Conservation (phyloP, 2,888 invertebrate species). For the Drosophila neotestacea region DNA sequence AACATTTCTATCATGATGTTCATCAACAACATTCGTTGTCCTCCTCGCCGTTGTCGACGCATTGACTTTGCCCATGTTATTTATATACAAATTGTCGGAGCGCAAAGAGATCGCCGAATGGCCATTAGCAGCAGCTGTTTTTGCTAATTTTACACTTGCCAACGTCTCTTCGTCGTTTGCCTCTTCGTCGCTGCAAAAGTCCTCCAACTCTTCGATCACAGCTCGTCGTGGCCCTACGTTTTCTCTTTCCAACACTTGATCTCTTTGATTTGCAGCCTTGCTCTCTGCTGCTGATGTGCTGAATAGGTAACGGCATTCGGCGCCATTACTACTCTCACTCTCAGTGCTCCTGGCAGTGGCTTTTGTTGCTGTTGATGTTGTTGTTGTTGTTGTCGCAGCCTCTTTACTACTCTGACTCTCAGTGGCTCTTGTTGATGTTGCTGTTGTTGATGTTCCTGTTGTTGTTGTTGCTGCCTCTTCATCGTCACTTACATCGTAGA, state of each 20-base stretch:
- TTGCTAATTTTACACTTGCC: slow-evolving; percentile 77
- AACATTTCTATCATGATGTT: slow-evolving; percentile 61
- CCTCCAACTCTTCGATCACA: slow-evolving; percentile 78
- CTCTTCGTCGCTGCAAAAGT: slow-evolving; percentile 66
- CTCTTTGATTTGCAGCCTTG: not conserved
- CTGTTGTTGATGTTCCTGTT: slow-evolving; percentile 16
- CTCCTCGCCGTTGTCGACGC: slow-evolving; percentile 57
- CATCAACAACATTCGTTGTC: slow-evolving; percentile 56
- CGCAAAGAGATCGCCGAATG: slow-evolving; percentile 63
- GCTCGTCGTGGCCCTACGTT: slow-evolving; percentile 55
- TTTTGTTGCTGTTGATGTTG: slow-evolving; percentile 4
- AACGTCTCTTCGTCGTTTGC: slow-evolving; percentile 37
- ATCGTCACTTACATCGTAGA: slow-evolving; percentile 50
- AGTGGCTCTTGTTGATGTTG: slow-evolving; percentile 7
- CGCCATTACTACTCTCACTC: slow-evolving; percentile 29
- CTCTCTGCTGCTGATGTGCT: slow-evolving; percentile 36
- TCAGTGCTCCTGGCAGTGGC: not conserved
- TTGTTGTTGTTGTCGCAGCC: not conserved
- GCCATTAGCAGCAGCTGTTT: slow-evolving; percentile 73
- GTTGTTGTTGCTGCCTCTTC: slow-evolving; percentile 41
- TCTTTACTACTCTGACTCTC: not conserved
- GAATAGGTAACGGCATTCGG: slow-evolving; percentile 55
- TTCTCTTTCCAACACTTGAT: slow-evolving; percentile 29
- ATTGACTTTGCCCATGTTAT: slow-evolving; percentile 74
- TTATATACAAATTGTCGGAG: slow-evolving; percentile 71